These are phyloP conservation scores for Marmota flaviventris DNA, from an alignment of 2,113 vertebrate genomes.

Conservation along the genomic window DNA sequence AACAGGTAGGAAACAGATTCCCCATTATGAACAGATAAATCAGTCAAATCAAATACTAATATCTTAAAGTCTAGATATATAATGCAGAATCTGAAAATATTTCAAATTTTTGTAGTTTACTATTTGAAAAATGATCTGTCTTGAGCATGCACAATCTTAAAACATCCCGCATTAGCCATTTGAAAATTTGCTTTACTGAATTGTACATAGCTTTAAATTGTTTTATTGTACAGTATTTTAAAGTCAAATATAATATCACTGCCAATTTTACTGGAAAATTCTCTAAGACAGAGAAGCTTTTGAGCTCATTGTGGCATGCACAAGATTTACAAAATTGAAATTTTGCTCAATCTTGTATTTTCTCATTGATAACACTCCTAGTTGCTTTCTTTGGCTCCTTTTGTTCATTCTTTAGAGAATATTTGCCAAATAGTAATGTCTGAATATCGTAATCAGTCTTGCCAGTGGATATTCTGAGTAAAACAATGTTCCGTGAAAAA, in stretches of 20 bases:
- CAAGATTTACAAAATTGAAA: conserved; percentile 10
- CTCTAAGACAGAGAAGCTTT: not conserved
- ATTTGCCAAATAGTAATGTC: not conserved
- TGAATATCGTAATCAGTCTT: not conserved
- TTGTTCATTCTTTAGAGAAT: conserved; percentile 23
- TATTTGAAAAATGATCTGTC: conserved; percentile 16
- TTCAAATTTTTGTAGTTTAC: not conserved
- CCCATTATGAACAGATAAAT: too few relatives aligned
- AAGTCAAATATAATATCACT: not conserved
- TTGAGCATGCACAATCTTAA: not conserved
- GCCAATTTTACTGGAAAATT: not conserved
- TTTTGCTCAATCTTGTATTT: conserved; percentile 9
- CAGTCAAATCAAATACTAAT: not conserved
- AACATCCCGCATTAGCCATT: not conserved
- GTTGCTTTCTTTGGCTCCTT: conserved; percentile 1
- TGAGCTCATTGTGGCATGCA: not conserved
- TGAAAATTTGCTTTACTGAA: conserved; percentile 10
- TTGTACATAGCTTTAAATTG: conserved; percentile 16
- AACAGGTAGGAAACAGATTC: too few relatives aligned
- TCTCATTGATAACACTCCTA: not conserved
- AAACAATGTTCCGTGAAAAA: not conserved
- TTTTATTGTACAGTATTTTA: not conserved
- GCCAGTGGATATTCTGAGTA: not conserved
- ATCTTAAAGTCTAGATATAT: not conserved
- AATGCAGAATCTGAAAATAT: not conserved